Percentiles rank a stretch among this genome's conserved stretches.
Conservation (phyloP, 2,113 vertebrate species). For the Monopterus albus region DNA sequence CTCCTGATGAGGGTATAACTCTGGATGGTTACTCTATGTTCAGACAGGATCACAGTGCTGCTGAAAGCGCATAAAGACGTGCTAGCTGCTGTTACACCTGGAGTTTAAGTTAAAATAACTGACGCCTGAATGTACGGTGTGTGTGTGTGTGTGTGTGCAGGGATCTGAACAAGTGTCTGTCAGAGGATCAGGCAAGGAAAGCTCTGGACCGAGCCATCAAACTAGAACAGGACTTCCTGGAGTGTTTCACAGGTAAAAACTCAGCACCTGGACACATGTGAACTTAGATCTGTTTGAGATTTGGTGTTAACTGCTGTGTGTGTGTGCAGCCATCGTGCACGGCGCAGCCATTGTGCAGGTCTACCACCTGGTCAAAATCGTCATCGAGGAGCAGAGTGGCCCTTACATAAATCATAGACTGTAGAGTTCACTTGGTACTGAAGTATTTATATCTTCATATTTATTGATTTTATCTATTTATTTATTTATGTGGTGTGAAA, state of each 20-base stretch:
- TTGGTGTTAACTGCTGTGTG: neutral
- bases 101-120: too few species aligned
- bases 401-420: slow-evolving; percentile 81
- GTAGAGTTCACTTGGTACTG: slow-evolving; percentile 42
- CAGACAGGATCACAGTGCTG: too few species aligned
- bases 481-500: too few species aligned
- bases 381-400: slow-evolving; percentile 91
- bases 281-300: too few species aligned
- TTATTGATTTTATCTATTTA: too few species aligned
- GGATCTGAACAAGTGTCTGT: slow-evolving; percentile 89
- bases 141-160: too few species aligned
- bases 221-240: slow-evolving; percentile 90
- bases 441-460: slow-evolving; percentile 67
- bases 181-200: slow-evolving; percentile 89
- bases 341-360: slow-evolving; percentile 91
- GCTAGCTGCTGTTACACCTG: too few species aligned
- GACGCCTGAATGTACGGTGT: too few species aligned
- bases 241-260: slow-evolving; percentile 88
- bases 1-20: too few species aligned
- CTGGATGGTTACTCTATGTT: too few species aligned
- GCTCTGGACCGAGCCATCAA: slow-evolving; percentile 89
- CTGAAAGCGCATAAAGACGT: too few species aligned
- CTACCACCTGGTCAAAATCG: slow-evolving; percentile 87
- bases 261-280: too few species aligned
- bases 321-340: slow-evolving; percentile 85